These are phyloP conservation scores for Neostethus bicornis DNA, from an alignment of 2,797 vertebrate species.

Conservation along the genomic window DNA sequence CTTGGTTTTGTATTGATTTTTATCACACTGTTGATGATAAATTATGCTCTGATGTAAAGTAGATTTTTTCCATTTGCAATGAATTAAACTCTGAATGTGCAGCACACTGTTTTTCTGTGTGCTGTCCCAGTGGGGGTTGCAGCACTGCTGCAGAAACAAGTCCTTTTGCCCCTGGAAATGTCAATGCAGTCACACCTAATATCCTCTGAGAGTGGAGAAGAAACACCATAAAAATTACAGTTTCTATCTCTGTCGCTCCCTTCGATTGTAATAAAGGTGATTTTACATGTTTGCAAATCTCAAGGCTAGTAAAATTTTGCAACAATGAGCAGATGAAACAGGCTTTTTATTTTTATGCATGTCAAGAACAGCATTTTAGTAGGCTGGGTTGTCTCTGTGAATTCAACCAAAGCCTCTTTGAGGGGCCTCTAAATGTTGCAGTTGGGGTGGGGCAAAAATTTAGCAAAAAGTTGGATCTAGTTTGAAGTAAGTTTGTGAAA, in stretches of 20 bases:
- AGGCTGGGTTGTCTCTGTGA: no score
- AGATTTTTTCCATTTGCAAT: slow-evolving; percentile 40
- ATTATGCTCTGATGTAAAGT: slow-evolving; percentile 47
- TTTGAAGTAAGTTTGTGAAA: no score
- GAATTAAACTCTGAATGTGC: slow-evolving; percentile 42
- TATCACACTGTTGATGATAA: slow-evolving; percentile 58
- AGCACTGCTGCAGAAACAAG: slow-evolving; percentile 55
- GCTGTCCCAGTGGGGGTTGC: slow-evolving; percentile 24
- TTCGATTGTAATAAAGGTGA: slow-evolving; percentile 1
- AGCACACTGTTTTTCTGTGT: slow-evolving; percentile 26
- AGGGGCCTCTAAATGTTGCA: no score
- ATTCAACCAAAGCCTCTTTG: no score
- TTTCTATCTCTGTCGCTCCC: slow-evolving; percentile 7
- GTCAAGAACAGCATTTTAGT: slow-evolving; percentile 1
- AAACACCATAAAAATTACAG: slow-evolving; percentile 25
- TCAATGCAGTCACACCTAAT: slow-evolving; percentile 55
- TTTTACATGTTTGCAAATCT: background rate
- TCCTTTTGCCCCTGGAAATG: slow-evolving; percentile 58
- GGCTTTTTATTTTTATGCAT: background rate
- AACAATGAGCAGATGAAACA: no score
- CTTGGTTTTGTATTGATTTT: slow-evolving; percentile 66
- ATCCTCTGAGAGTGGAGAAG: slow-evolving; percentile 36
- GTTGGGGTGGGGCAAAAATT: no score
- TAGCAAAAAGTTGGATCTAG: no score
- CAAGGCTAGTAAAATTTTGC: background rate